Conservation (phyloP, 2,888 invertebrate genomes). For the Diarsia brunnea region DNA sequence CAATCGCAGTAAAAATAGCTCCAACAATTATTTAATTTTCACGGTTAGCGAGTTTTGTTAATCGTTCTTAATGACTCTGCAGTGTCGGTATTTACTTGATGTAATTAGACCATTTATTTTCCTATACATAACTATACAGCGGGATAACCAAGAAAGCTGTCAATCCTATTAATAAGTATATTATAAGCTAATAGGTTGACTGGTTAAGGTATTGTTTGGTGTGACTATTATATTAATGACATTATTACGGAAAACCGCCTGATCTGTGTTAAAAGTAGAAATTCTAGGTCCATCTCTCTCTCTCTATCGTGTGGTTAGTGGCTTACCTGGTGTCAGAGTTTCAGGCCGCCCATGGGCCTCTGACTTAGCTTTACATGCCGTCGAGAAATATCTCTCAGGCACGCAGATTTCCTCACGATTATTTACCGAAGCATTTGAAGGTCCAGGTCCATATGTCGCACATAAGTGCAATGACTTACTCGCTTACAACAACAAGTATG, state of each 20-base stretch:
- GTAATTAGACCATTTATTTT: constrained; percentile 17
- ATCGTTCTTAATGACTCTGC: constrained; percentile 22
- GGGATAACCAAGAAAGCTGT: constrained; percentile 20
- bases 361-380: too few relatives aligned
- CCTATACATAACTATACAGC: constrained; percentile 7
- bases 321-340: too few relatives aligned
- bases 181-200: constrained; percentile 16
- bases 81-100: constrained; percentile 35
- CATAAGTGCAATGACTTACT: not conserved
- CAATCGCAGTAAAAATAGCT: constrained; percentile 25
- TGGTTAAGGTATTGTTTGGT: not conserved
- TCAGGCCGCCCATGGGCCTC: too few relatives aligned
- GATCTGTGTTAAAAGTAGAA: not conserved
- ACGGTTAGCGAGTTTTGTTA: constrained; percentile 39
- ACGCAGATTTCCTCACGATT: too few relatives aligned
- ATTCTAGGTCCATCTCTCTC: not conserved
- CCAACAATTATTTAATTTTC: constrained; percentile 49
- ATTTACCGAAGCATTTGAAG: too few relatives aligned
- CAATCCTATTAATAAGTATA: constrained; percentile 27
- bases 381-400: too few relatives aligned
- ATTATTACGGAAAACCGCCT: not conserved
- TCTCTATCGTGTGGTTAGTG: too few relatives aligned
- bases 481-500: not conserved
- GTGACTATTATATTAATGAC: not conserved
- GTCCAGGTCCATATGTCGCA: not conserved